phyloP scores from a whole-genome alignment of 2,113 vertebrate species.

The Martes martes region DNA sequence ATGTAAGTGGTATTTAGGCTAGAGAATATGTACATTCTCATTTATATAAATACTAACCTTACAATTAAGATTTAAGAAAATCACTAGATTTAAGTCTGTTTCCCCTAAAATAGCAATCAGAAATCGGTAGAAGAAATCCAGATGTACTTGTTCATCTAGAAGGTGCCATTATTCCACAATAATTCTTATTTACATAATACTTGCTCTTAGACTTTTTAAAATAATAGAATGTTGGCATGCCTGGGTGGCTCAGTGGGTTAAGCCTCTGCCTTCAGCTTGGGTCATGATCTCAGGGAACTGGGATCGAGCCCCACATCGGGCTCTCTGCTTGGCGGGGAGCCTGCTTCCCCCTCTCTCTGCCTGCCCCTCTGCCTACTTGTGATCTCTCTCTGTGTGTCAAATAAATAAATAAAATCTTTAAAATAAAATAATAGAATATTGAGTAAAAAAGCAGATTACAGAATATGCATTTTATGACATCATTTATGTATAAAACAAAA shows the following conservation, averaged over 20 bases:
- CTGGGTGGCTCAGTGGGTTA: too few relatives aligned
- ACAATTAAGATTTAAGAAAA: background rate
- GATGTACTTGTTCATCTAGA: background rate
- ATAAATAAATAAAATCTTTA: background rate
- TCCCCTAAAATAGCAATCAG: background rate
- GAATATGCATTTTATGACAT: background rate
- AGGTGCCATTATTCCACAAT: background rate
- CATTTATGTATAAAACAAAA: background rate
- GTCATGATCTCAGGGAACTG: too few relatives aligned
- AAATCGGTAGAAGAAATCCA: background rate
- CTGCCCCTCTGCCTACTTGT: too few relatives aligned
- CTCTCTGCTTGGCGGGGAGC: too few relatives aligned
- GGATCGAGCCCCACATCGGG: too few relatives aligned
- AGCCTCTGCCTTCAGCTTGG: too few relatives aligned
- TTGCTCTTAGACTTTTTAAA: background rate
- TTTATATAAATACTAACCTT: background rate
- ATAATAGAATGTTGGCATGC: background rate
- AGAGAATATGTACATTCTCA: background rate
- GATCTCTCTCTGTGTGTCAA: too few relatives aligned
- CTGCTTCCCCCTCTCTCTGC: too few relatives aligned
- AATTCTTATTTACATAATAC: background rate
- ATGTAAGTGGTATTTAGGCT: background rate
- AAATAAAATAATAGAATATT: background rate
- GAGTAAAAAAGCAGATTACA: background rate
- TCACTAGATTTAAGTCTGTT: background rate